phyloP scores from a whole-genome alignment of 2,888 invertebrate genomes.

The Sesia apiformis region DNA sequence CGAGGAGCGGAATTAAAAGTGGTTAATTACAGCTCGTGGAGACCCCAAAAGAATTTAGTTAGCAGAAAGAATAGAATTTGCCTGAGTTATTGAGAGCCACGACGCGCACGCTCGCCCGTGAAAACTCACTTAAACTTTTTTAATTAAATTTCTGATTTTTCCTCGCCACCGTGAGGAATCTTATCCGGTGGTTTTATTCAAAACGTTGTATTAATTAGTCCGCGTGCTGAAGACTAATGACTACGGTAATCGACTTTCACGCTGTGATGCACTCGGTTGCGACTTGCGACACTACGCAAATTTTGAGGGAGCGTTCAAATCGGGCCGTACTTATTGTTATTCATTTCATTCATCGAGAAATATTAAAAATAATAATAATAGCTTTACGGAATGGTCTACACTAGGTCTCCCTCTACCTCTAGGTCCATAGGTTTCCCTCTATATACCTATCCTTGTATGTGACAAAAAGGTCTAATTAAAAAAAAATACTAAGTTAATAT shows the following conservation, averaged over 20 bases:
- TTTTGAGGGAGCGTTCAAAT: conserved; percentile 8
- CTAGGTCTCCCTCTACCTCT: too few relatives aligned
- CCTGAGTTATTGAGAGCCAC: conserved; percentile 56
- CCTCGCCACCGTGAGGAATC: conserved; percentile 40
- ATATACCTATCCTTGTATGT: too few relatives aligned
- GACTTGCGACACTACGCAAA: conserved; percentile 12
- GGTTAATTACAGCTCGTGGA: conserved; percentile 32
- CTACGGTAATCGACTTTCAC: conserved; percentile 51
- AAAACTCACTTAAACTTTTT: conserved; percentile 73
- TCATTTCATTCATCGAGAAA: too few relatives aligned
- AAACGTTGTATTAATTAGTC: conserved; percentile 69
- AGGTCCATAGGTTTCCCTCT: too few relatives aligned
- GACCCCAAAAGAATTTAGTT: conserved; percentile 25
- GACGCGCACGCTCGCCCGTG: conserved; percentile 56
- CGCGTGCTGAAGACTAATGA: conserved; percentile 52
- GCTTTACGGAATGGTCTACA: too few relatives aligned
- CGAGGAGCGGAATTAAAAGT: conserved; percentile 15
- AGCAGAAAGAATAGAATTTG: conserved; percentile 32
- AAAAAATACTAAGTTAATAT: too few relatives aligned
- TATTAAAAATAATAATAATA: too few relatives aligned
- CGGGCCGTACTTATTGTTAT: too few relatives aligned
- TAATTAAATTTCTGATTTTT: conserved; percentile 72
- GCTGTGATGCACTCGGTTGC: conserved; percentile 26
- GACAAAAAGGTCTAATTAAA: too few relatives aligned
- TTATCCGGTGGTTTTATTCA: conserved; percentile 55